A percentile compares a stretch with the other conserved stretches of the same genome.
Conservation (phyloP, 2,888 invertebrate species). For the Marasmarcha lunaedactyla region DNA sequence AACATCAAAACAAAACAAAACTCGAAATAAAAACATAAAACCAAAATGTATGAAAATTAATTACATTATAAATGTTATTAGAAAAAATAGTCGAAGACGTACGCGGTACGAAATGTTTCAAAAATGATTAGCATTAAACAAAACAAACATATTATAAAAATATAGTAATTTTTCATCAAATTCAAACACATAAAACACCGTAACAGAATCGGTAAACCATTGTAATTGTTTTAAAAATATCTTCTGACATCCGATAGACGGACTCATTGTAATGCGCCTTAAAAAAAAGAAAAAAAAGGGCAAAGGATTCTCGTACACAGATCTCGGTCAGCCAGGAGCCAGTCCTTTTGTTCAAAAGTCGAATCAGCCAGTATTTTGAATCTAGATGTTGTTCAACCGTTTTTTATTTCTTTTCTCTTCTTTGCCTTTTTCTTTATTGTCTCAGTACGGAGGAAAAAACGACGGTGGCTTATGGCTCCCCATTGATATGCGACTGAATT, state of each 20-base stretch:
- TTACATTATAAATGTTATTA: too few relatives aligned
- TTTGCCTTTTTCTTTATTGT: constrained; percentile 66
- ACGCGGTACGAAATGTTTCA: too few relatives aligned
- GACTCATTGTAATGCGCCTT: constrained; percentile 64
- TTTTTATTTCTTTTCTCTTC: constrained; percentile 41
- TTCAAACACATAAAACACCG: too few relatives aligned
- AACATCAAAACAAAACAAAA: too few relatives aligned
- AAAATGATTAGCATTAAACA: too few relatives aligned
- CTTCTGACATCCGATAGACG: constrained; percentile 55
- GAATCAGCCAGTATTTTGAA: constrained; percentile 68
- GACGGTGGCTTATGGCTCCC: constrained; percentile 69
- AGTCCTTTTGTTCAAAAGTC: constrained; percentile 63
- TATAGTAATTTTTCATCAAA: too few relatives aligned
- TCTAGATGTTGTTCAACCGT: constrained; percentile 61
- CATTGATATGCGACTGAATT: constrained; percentile 70
- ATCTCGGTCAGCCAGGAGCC: constrained; percentile 68
- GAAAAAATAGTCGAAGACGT: too few relatives aligned
- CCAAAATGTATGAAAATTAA: too few relatives aligned
- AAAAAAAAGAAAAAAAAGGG: constrained; percentile 35
- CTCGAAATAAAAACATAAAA: too few relatives aligned
- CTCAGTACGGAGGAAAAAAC: constrained; percentile 49
- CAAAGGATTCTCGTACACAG: constrained; percentile 57
- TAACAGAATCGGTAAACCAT: too few relatives aligned
- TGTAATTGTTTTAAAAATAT: constrained; percentile 42
- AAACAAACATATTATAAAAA: too few relatives aligned